Evolutionary conservation across 2,113 vertebrate species (phyloP).

Genomic region (Cepphus grylle): DNA sequence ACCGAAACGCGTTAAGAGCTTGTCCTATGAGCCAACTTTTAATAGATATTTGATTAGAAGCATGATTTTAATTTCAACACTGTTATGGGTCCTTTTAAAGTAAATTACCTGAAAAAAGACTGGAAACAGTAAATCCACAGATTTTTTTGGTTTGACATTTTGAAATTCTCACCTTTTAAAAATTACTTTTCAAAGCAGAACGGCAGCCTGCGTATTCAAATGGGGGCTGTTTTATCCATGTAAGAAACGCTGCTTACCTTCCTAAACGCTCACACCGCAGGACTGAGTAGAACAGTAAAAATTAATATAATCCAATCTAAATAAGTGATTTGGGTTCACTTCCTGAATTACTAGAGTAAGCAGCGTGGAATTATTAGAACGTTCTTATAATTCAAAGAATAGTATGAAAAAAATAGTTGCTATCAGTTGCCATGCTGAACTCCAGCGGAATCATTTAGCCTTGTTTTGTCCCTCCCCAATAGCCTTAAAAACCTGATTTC

Average conservation of each 20-base stretch:
- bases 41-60: background rate
- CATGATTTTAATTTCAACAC: background rate
- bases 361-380: background rate
- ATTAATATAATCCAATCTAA: background rate
- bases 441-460: background rate
- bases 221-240: background rate
- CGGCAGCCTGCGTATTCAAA: background rate
- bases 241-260: background rate
- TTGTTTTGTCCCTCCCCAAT: background rate
- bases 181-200: background rate
- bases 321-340: background rate
- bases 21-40: background rate
- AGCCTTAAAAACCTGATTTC: background rate
- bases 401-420: background rate
- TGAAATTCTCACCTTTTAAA: background rate
- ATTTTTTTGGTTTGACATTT: background rate
- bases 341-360: background rate
- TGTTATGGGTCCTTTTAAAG: background rate
- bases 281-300: background rate
- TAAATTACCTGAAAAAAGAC: background rate
- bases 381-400: background rate
- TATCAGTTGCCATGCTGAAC: background rate
- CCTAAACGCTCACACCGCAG: background rate
- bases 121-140: background rate
- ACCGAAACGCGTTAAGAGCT: background rate